These are phyloP conservation scores for Micromys minutus DNA, from an alignment of 2,113 vertebrate genomes.

Conservation along the genomic window DNA sequence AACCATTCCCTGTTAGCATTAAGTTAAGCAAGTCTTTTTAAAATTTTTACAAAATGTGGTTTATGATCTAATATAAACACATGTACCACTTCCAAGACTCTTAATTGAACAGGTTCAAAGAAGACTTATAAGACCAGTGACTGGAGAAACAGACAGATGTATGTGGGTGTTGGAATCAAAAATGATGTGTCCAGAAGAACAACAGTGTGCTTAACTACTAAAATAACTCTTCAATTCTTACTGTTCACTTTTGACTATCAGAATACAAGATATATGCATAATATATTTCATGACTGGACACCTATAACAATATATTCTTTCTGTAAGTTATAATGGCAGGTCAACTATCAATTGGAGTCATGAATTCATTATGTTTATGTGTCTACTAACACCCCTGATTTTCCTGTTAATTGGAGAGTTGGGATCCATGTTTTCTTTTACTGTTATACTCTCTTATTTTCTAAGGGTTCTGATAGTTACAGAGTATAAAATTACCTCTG, in stretches of 20 bases:
- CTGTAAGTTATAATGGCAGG: neutral
- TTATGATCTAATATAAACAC: no score
- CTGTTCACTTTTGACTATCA: neutral
- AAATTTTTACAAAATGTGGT: no score
- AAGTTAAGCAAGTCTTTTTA: neutral
- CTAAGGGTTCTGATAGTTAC: neutral
- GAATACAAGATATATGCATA: no score
- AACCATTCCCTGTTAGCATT: neutral
- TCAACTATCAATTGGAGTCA: neutral
- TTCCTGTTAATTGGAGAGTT: neutral
- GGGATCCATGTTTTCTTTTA: accelerated
- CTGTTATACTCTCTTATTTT: neutral
- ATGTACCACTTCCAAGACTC: neutral
- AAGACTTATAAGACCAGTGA: neutral
- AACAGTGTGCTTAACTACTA: neutral
- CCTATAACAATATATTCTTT: neutral
- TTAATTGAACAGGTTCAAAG: neutral
- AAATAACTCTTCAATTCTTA: neutral
- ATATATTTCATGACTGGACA: neutral
- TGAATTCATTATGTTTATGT: neutral
- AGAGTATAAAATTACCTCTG: neutral
- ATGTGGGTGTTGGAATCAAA: neutral
- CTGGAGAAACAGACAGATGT: neutral
- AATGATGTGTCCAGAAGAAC: neutral
- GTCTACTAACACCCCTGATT: accelerated